A percentile compares a stretch with the other conserved stretches of the same genome.
Conservation (phyloP, 2,113 vertebrate species). For the Syrrhaptes paradoxus region DNA sequence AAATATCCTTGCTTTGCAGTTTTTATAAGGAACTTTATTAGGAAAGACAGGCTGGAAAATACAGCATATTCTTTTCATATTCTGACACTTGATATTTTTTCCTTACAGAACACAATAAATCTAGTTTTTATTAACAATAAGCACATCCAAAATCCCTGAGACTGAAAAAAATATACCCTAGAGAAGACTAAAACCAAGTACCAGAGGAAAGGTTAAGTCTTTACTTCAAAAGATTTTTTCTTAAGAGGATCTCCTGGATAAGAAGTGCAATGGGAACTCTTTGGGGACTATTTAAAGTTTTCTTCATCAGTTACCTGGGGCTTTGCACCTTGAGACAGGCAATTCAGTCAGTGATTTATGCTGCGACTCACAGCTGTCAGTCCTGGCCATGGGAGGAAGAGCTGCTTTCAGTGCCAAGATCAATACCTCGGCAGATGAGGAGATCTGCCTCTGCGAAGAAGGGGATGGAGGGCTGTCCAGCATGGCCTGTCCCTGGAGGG, state of each 20-base stretch:
- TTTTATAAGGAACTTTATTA: background rate
- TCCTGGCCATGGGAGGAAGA: background rate
- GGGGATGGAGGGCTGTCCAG: background rate
- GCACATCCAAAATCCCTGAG: background rate
- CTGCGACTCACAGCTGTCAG: background rate
- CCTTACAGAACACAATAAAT: background rate
- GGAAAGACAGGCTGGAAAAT: background rate
- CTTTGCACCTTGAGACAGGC: background rate
- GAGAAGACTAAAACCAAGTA: background rate
- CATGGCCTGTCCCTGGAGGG: too few species aligned
- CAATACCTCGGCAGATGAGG: background rate
- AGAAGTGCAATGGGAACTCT: background rate
- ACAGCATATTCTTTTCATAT: background rate
- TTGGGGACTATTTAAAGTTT: background rate
- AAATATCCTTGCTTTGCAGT: background rate
- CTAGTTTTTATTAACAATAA: background rate
- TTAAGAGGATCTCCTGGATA: background rate
- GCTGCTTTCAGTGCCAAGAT: background rate
- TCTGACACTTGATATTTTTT: background rate
- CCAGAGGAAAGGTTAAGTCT: background rate
- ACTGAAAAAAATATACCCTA: background rate
- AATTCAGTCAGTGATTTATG: background rate
- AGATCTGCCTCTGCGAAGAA: accelerated
- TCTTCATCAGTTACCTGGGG: background rate
- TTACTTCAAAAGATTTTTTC: background rate